Evolutionary conservation across 2,113 vertebrate genomes (phyloP).

Genomic region (Entomyzon cyanotis): DNA sequence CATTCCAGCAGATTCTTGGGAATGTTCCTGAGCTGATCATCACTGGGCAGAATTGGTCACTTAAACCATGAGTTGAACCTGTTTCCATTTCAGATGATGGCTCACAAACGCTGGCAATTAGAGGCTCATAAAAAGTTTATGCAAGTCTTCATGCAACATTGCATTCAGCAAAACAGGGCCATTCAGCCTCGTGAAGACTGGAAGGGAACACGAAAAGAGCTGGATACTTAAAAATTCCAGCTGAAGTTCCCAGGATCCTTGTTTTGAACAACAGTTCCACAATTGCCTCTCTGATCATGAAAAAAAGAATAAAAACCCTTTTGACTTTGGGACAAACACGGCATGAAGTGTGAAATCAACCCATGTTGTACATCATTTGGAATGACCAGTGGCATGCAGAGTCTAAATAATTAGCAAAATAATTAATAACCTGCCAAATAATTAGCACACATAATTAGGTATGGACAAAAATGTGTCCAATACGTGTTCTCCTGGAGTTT

Average conservation of each 20-base stretch:
- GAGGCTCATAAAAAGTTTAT: not conserved
- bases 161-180: not conserved
- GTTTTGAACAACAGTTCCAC: not conserved
- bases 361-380: conserved; percentile 45
- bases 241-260: not conserved
- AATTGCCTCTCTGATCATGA: not conserved
- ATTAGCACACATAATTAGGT: conserved; percentile 9
- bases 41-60: not conserved
- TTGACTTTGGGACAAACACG: not conserved
- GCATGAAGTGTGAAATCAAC: conserved; percentile 72
- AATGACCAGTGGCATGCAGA: conserved; percentile 37
- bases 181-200: not conserved
- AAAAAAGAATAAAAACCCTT: not conserved
- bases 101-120: not conserved
- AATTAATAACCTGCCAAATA: conserved; percentile 36
- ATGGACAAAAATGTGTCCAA: not conserved
- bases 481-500: not conserved
- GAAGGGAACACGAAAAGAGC: not conserved
- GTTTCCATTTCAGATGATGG: not conserved
- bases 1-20: not conserved
- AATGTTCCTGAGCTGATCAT: not conserved
- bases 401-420: conserved; percentile 64
- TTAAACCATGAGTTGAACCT: not conserved
- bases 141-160: not conserved
- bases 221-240: not conserved